These are phyloP conservation scores for Notothenia coriiceps DNA, from an alignment of 2,113 vertebrate species.

Conservation along the genomic window DNA sequence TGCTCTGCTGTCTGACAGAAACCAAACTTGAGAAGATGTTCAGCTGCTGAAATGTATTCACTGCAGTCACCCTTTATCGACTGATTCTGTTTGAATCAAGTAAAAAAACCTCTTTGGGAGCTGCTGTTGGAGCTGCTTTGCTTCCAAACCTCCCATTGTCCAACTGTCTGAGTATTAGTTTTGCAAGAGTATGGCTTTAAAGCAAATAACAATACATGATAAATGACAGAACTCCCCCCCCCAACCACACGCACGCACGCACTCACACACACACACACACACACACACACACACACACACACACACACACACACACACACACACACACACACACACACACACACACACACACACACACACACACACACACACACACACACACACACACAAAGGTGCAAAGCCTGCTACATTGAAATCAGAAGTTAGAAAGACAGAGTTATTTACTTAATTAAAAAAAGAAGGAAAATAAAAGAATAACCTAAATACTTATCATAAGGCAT, in stretches of 20 bases:
- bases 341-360: too few relatives aligned
- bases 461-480: too few relatives aligned
- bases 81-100: neutral
- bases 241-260: constrained; percentile 28
- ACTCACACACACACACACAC: neutral
- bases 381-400: too few relatives aligned
- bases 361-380: too few relatives aligned
- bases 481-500: too few relatives aligned
- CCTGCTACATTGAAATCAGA: too few relatives aligned
- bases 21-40: constrained; percentile 12
- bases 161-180: neutral
- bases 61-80: neutral
- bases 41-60: neutral
- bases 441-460: too few relatives aligned
- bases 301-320: too few relatives aligned
- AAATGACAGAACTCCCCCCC: neutral
- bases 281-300: too few relatives aligned
- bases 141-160: neutral
- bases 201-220: neutral
- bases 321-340: too few relatives aligned
- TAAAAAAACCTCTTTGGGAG: neutral
- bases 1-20: constrained; percentile 23
- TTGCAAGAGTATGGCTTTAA: neutral
- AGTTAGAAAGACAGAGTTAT: too few relatives aligned
- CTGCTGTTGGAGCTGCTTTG: neutral